These are phyloP conservation scores for Paradisaea rubra DNA, from an alignment of 2,113 vertebrate species.

Conservation along the genomic window DNA sequence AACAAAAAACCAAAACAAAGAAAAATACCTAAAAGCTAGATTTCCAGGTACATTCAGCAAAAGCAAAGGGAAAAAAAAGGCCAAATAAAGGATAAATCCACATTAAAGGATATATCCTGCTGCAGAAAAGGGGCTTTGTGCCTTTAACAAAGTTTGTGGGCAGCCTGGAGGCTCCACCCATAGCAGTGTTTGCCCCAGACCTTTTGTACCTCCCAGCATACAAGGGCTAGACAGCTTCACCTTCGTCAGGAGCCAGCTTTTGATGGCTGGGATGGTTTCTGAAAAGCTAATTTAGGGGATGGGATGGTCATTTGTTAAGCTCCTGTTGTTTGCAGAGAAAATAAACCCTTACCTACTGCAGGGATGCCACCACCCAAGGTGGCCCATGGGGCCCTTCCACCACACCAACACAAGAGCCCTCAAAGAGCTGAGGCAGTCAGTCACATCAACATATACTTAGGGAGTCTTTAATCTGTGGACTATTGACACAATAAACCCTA, in stretches of 20 bases:
- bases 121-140: neutral
- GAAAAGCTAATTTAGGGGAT: neutral
- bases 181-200: neutral
- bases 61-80: neutral
- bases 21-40: neutral
- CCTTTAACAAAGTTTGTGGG: neutral
- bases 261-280: neutral
- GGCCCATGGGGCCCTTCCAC: no score
- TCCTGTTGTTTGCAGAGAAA: neutral
- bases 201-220: neutral
- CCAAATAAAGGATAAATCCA: neutral
- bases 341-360: neutral
- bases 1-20: neutral
- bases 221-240: neutral
- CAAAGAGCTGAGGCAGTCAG: neutral
- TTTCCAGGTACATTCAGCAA: neutral
- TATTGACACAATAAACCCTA: constrained; percentile 45
- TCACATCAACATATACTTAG: neutral
- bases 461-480: constrained; percentile 53
- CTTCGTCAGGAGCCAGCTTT: neutral
- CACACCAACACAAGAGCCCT: neutral
- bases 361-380: neutral
- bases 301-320: neutral
- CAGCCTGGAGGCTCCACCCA: neutral
- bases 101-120: neutral